Evolutionary conservation across 2,797 vertebrate species (phyloP), one percentile per base, ranked within the genome.

Genomic region (Cygnus olor): DNA sequence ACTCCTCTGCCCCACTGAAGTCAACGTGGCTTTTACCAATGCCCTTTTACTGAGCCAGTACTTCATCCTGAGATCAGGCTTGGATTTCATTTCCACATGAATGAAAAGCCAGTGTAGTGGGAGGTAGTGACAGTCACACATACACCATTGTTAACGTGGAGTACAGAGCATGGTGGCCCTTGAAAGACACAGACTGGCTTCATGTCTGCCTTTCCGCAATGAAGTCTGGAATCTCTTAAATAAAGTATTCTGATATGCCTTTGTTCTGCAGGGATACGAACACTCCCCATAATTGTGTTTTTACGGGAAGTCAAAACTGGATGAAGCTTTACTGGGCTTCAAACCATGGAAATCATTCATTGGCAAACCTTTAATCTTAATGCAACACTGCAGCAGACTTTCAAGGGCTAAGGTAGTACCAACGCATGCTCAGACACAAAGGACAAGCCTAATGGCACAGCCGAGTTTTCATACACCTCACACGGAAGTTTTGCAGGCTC

Each of bases 21-120:
- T 36, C 53, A 78, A 2, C 0, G 6, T 82, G 79, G 40, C 28
- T 74, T 94, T 92, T 85, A 65, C 47, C 74, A 85, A 34, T 47
- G 38, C 20, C 54, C 45, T 87, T 93, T 86, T 86, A 89, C 79
- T 47, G 65, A 77, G 34, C 40, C 40, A 74, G 56, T 60, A 57
- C 36, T 90, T 89, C 61, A 89, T 11, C 36, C n/a, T 70, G 49
- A 69, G 56, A 86, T 73, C 54, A 90, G 80, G 80, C 38, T 44
- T 76, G 34, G 28, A 71, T 70, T 80, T 77, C 28, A 58, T 71
- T 11, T 58, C 13, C 22, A 69, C 82, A 44, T 74, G 68, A 94
- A 87, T 85, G 71, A 95, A 90, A 94, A 93, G 68, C 14, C 88
- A 87, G 32, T 32, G 44, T 58, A 81, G 72, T 25, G 32, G 38